Conservation (phyloP, 2,888 invertebrate species). For the Drosophila atripex region DNA sequence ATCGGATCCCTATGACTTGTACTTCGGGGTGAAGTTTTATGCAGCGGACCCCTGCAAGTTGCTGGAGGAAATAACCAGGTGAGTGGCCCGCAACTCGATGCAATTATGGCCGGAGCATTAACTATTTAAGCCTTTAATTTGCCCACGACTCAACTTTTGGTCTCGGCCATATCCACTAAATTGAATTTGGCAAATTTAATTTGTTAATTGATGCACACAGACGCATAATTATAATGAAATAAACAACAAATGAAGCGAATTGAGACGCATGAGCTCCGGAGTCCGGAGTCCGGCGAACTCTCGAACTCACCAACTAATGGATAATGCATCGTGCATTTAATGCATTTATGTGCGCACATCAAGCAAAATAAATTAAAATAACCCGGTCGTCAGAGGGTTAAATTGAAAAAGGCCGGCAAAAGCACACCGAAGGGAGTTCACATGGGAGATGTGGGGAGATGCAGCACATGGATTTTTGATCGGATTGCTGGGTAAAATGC, state of each 20-base stretch:
- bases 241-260: slow-evolving; percentile 63
- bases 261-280: slow-evolving; percentile 28
- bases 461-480: neutral
- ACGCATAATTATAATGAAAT: slow-evolving; percentile 59
- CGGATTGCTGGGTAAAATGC: slow-evolving; percentile 9
- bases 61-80: slow-evolving; percentile 98
- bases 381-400: slow-evolving; percentile 32
- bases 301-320: slow-evolving; percentile 63
- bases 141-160: slow-evolving; percentile 12
- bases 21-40: slow-evolving; percentile 98
- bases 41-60: slow-evolving; percentile 98
- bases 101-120: neutral
- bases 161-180: slow-evolving; percentile 40
- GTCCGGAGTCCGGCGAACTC: slow-evolving; percentile 29
- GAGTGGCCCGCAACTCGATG: slow-evolving; percentile 55
- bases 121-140: slow-evolving; percentile 34
- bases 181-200: slow-evolving; percentile 66
- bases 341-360: slow-evolving; percentile 60
- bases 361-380: slow-evolving; percentile 61
- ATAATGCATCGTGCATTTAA: slow-evolving; percentile 67
- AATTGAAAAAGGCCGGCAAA: slow-evolving; percentile 13
- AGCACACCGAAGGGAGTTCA: slow-evolving; percentile 5
- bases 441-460: neutral
- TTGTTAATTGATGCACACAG: slow-evolving; percentile 62
- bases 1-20: slow-evolving; percentile 91